Evolutionary conservation across 2,113 vertebrate species (phyloP).

Genomic region (Xyrauchen texanus): DNA sequence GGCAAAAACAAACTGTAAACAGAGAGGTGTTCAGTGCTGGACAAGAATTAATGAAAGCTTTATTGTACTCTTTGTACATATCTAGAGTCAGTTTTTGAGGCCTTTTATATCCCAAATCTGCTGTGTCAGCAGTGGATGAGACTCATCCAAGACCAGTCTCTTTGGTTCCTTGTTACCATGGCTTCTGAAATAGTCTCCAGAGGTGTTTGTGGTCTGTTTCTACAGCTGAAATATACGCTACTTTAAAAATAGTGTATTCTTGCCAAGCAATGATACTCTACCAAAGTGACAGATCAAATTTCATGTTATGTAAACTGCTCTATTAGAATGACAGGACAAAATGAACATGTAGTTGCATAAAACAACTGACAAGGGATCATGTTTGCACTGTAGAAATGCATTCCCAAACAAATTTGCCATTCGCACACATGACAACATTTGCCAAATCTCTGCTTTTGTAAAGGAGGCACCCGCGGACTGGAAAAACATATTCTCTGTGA

Average conservation of each 20-base stretch:
- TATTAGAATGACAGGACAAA: neutral
- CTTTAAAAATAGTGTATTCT: no score
- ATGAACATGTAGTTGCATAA: neutral
- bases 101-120: neutral
- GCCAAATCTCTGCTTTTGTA: conserved; percentile 9
- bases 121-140: neutral
- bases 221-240: neutral
- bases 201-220: neutral
- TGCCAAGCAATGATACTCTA: neutral
- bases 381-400: neutral
- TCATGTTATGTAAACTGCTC: neutral
- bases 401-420: conserved; percentile 1
- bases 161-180: no score
- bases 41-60: conserved; percentile 1
- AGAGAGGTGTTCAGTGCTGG: neutral
- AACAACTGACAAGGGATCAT: neutral
- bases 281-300: conserved; percentile 3
- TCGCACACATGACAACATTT: conserved; percentile 5
- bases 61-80: neutral
- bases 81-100: neutral
- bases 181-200: neutral
- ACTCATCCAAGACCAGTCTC: neutral
- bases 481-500: conserved; percentile 24
- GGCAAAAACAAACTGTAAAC: conserved; percentile 26
- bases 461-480: neutral